phyloP scores from a whole-genome alignment of 2,888 invertebrate genomes.

The Polymixis lichenea region DNA sequence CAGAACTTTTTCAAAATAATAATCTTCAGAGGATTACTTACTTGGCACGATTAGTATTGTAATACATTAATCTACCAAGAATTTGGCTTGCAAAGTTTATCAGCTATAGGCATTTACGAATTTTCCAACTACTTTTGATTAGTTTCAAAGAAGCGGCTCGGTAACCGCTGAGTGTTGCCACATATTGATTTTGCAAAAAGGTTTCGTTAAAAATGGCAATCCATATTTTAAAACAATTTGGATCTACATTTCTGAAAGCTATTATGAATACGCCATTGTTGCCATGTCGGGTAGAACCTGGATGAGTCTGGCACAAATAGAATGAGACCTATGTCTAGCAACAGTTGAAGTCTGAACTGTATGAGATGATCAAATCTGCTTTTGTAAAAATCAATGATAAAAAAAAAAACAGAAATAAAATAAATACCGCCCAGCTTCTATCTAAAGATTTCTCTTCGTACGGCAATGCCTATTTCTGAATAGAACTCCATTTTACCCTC shows the following conservation, averaged over 20 bases:
- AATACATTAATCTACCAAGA: conserved; percentile 30
- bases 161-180: conserved; percentile 28
- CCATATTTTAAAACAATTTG: not conserved
- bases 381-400: not conserved
- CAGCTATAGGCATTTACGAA: conserved; percentile 29
- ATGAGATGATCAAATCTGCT: not conserved
- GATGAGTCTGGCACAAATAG: not conserved
- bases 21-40: conserved; percentile 9
- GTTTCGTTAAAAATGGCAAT: conserved; percentile 2
- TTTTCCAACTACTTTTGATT: conserved; percentile 42
- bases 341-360: not conserved
- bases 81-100: conserved; percentile 30
- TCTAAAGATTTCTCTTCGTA: not conserved
- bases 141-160: conserved; percentile 39
- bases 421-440: not conserved
- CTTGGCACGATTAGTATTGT: conserved; percentile 20
- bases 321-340: not conserved
- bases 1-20: conserved; percentile 7
- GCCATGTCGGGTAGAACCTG: too few species aligned
- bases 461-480: not conserved
- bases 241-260: not conserved
- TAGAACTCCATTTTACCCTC: not conserved
- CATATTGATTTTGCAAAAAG: conserved; percentile 35
- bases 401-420: not conserved
- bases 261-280: not conserved